Conservation (phyloP, 2,797 vertebrate genomes). For the Tragelaphus eurycerus region DNA sequence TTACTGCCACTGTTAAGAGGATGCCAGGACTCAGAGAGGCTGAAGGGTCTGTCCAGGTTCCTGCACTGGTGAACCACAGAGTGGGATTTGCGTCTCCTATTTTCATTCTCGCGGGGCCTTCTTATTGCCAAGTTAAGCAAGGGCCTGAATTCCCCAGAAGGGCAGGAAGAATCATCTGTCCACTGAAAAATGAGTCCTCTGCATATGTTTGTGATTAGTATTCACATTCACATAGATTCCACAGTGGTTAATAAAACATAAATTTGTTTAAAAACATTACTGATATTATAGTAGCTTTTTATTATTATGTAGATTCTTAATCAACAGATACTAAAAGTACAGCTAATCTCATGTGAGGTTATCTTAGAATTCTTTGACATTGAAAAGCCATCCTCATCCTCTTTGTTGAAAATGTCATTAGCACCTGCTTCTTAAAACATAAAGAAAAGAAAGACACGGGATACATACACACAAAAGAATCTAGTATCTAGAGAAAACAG, state of each 20-base stretch:
- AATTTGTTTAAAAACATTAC: neutral
- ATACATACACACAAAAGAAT: neutral
- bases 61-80: fast-evolving
- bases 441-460: neutral
- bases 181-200: neutral
- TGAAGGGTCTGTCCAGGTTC: neutral
- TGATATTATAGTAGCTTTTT: neutral
- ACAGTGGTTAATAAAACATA: neutral
- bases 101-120: neutral
- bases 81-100: neutral
- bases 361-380: neutral
- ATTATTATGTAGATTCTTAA: neutral
- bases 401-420: neutral
- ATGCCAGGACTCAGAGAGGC: neutral
- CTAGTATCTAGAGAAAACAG: neutral
- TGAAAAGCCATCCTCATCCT: neutral
- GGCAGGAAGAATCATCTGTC: neutral
- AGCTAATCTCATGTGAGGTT: neutral
- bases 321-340: neutral
- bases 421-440: neutral
- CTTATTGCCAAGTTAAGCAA: neutral
- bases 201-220: neutral
- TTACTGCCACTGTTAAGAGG: neutral
- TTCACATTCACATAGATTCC: neutral
- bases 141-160: no score